phyloP scores from a whole-genome alignment of 1,140 invertebrate species.

The Lepidurus arcticus region DNA sequence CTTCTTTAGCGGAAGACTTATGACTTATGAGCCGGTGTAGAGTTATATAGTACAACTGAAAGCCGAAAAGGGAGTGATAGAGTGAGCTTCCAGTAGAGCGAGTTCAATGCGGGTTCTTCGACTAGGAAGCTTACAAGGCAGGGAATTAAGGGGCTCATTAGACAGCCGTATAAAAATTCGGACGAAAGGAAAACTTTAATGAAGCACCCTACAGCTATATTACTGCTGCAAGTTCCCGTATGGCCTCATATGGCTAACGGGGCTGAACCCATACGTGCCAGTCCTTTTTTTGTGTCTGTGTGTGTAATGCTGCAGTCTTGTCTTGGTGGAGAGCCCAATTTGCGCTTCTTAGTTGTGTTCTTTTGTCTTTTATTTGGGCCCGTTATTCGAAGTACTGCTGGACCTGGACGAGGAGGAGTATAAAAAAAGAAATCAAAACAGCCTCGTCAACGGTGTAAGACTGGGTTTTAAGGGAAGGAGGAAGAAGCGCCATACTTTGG shows the following conservation, averaged over 20 bases:
- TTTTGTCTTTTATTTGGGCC: background rate
- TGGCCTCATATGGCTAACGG: background rate
- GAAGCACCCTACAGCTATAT: background rate
- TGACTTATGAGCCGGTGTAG: too few relatives aligned
- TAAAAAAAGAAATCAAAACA: background rate
- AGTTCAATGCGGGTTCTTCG: too few relatives aligned
- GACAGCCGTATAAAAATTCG: background rate
- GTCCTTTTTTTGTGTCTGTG: background rate
- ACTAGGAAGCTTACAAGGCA: background rate
- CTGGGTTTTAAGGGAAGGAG: background rate
- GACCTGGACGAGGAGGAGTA: background rate
- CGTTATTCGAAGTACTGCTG: background rate
- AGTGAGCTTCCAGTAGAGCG: too few relatives aligned
- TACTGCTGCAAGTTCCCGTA: background rate
- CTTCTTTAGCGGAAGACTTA: background rate
- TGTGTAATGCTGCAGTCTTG: background rate
- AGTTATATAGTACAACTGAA: too few relatives aligned
- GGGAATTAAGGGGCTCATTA: background rate
- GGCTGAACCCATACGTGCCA: background rate
- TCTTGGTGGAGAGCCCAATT: background rate
- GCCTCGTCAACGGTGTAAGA: background rate
- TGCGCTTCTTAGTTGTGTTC: background rate
- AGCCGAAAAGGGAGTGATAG: too few relatives aligned
- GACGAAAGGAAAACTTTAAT: background rate
- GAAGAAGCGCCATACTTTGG: background rate